phyloP scores from a whole-genome alignment of 2,113 vertebrate species.

The Tychaedon coryphoeus region DNA sequence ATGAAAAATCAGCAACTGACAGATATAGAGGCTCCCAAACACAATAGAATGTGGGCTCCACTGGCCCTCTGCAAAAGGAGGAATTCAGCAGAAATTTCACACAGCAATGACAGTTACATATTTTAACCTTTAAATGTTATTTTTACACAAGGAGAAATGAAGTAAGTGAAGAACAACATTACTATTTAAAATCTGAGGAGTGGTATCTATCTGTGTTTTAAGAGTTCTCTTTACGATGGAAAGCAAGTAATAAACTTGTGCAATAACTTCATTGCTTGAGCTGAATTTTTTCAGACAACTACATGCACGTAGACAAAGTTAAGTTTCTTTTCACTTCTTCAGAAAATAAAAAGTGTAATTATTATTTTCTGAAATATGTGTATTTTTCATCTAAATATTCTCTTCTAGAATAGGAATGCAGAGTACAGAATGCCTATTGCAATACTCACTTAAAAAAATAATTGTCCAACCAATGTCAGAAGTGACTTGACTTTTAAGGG shows the following conservation, averaged over 20 bases:
- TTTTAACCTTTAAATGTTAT: background rate
- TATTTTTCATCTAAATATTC: background rate
- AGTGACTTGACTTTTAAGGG: slow-evolving; percentile 60
- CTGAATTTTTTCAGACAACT: background rate
- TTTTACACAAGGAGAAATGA: background rate
- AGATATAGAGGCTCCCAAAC: background rate
- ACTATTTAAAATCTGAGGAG: background rate
- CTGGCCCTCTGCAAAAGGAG: background rate
- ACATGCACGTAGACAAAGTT: background rate
- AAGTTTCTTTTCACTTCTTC: background rate
- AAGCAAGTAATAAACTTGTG: background rate
- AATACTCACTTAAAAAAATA: slow-evolving; percentile 41
- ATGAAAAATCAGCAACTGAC: background rate
- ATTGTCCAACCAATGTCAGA: slow-evolving; percentile 34
- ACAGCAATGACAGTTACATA: background rate
- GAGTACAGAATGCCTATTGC: slow-evolving; percentile 8
- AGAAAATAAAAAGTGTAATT: background rate
- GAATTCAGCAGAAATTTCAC: background rate
- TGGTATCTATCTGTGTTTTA: background rate
- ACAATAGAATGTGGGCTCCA: background rate
- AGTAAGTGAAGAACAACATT: background rate
- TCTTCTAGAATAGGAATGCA: background rate
- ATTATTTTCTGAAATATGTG: background rate
- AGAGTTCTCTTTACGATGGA: background rate
- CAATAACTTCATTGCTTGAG: background rate